Evolutionary conservation across 2,113 vertebrate species (phyloP), one percentile per base, ranked within the genome.

Genomic region (Odobenus rosmarus): DNA sequence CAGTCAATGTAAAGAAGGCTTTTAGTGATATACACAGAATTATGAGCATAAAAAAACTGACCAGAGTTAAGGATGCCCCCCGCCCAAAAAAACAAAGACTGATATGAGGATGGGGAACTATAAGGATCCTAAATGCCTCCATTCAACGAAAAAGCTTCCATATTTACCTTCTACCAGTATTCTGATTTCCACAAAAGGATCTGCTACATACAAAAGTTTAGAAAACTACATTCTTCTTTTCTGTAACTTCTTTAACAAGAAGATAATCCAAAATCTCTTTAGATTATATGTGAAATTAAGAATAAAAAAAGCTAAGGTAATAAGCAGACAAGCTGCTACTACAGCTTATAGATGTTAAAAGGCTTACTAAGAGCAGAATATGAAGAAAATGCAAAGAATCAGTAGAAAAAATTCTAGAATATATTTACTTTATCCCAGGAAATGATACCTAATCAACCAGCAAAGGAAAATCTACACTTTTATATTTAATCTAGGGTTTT

Each of bases 401-500:
- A 23, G 71, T n/a, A 85, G 28, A 77, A 82, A 72, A 82, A 95
- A 92, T 72, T 85, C 57, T 64, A 89, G 13, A 88, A 76, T 49
- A 55, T 51, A 64, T 95, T 88, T 74, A 76, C 7, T 87, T 90
- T 94, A 81, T 64, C 28, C 13, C 87, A 74, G 18, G 39, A 18
- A 72, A 83, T 61, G 14, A 96, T 3, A 89, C 13, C 31, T 77
- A 88, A 16, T 88, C 2, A 81, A 91, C 18, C 11, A 91, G 13
- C 49, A 69, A 84, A 86, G 87, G 57, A 90, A 82, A 94, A 76
- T 31, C 21, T 90, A 3, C 7, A 88, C 23, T 95, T 95, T 33
- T 69, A 51, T 42, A 82, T 57, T 94, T 81, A 93, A 96, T 57
- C 49, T 33, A 92, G 64, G 62, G 91, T 96, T 96, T 95, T 74